phyloP scores from a whole-genome alignment of 2,888 invertebrate species.

The Tenodera sinensis region DNA sequence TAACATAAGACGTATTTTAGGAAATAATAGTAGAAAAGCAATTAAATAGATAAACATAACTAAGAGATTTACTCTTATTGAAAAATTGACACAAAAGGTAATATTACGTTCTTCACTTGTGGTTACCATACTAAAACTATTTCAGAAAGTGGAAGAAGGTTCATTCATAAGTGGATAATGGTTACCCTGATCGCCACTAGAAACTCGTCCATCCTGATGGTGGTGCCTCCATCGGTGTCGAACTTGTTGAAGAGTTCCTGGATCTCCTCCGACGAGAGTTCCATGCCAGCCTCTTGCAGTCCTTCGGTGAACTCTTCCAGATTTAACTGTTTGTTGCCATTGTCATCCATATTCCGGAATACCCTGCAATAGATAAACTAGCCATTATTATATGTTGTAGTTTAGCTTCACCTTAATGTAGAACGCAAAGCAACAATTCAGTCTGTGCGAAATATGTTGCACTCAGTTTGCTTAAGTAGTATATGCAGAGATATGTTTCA shows the following conservation, averaged over 20 bases:
- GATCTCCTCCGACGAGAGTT: constrained; percentile 61
- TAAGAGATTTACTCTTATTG: too few relatives aligned
- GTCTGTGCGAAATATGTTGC: neutral
- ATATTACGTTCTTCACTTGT: too few relatives aligned
- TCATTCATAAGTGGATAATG: neutral
- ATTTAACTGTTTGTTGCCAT: constrained; percentile 77
- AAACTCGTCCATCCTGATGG: constrained; percentile 87
- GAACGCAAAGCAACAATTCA: neutral
- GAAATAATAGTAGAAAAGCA: too few relatives aligned
- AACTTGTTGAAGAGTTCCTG: constrained; percentile 66
- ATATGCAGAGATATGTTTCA: neutral
- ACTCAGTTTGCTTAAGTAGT: neutral
- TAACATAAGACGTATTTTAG: too few relatives aligned
- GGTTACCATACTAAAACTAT: too few relatives aligned
- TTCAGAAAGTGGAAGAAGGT: too few relatives aligned
- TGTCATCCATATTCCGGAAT: constrained; percentile 90
- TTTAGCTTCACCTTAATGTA: too few relatives aligned
- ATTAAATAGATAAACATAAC: too few relatives aligned
- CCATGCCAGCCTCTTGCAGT: constrained; percentile 70
- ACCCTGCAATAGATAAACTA: constrained; percentile 49
- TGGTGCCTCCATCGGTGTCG: constrained; percentile 80
- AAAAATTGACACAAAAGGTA: too few relatives aligned
- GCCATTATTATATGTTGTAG: neutral
- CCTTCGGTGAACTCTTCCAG: constrained; percentile 80
- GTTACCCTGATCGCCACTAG: constrained; percentile 74